These are phyloP conservation scores for Hippocampus mohnikei DNA, from an alignment of 2,113 vertebrate species.

Conservation along the genomic window DNA sequence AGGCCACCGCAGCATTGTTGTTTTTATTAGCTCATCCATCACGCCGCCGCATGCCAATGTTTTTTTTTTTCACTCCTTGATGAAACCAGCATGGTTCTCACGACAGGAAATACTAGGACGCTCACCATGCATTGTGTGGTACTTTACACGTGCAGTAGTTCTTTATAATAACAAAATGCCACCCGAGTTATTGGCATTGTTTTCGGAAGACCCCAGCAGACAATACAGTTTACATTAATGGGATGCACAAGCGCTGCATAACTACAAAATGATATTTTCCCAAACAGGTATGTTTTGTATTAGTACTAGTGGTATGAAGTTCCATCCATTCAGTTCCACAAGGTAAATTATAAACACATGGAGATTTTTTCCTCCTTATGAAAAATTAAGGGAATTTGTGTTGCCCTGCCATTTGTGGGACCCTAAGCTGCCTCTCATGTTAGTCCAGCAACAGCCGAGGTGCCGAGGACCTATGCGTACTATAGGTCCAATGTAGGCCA, in stretches of 20 bases:
- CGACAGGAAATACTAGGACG: conserved; percentile 37
- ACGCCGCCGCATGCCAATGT: conserved; percentile 41
- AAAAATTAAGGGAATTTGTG: conserved; percentile 23
- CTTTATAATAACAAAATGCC: conserved; percentile 8
- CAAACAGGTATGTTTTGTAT: conserved; percentile 20
- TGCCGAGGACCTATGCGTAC: conserved; percentile 33
- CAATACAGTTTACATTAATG: conserved; percentile 31
- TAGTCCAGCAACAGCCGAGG: conserved; percentile 20
- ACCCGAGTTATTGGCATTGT: conserved; percentile 34
- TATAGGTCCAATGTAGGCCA: conserved; percentile 9
- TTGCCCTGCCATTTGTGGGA: conserved; percentile 19
- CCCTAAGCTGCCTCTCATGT: no score
- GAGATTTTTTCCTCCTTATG: background rate
- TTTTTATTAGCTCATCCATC: conserved; percentile 54
- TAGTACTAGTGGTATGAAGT: background rate
- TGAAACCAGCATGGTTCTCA: conserved; percentile 25
- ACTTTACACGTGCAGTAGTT: conserved; percentile 24
- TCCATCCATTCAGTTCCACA: background rate
- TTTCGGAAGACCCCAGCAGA: conserved; percentile 17
- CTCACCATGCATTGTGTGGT: conserved; percentile 43
- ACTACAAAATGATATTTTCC: conserved; percentile 20
- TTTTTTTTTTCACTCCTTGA: conserved; percentile 25
- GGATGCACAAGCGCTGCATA: conserved; percentile 10
- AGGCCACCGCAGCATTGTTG: conserved; percentile 8
- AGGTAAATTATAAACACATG: background rate